Evolutionary conservation across 2,888 invertebrate genomes (phyloP).

Genomic region (Macropis europaea): DNA sequence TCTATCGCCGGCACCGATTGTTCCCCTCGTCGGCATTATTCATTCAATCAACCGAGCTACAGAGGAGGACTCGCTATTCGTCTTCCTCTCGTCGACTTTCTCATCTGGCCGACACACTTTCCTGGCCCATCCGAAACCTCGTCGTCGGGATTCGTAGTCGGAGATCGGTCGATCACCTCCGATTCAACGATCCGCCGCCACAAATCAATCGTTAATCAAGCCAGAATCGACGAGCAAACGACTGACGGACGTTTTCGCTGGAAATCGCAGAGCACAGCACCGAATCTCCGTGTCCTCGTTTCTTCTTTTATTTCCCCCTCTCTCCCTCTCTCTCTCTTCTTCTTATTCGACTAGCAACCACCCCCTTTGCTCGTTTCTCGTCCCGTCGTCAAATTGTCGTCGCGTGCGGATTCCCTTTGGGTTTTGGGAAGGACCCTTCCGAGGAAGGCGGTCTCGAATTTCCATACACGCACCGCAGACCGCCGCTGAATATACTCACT

Average conservation of each 20-base stretch:
- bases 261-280: constrained; percentile 44
- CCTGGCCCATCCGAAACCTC: background rate
- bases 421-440: constrained; percentile 60
- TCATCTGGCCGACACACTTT: constrained; percentile 3
- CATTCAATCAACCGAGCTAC: constrained; percentile 2
- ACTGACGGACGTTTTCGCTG: constrained; percentile 41
- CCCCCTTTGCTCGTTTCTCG: background rate
- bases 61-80: background rate
- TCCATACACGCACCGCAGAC: constrained; percentile 74
- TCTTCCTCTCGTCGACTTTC: background rate
- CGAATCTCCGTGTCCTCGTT: constrained; percentile 1
- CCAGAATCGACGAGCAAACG: constrained; percentile 3
- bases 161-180: constrained; percentile 10
- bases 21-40: constrained; percentile 6
- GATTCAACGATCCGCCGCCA: constrained; percentile 12
- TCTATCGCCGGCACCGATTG: background rate
- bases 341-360: background rate
- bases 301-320: constrained; percentile 10
- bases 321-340: constrained; percentile 27
- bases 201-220: constrained; percentile 57
- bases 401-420: constrained; percentile 69
- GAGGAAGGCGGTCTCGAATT: constrained; percentile 71
- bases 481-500: constrained; percentile 76
- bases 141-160: background rate
- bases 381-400: constrained; percentile 66